phyloP scores from a whole-genome alignment of 1,140 invertebrate species.

The Wasmannia auropunctata region DNA sequence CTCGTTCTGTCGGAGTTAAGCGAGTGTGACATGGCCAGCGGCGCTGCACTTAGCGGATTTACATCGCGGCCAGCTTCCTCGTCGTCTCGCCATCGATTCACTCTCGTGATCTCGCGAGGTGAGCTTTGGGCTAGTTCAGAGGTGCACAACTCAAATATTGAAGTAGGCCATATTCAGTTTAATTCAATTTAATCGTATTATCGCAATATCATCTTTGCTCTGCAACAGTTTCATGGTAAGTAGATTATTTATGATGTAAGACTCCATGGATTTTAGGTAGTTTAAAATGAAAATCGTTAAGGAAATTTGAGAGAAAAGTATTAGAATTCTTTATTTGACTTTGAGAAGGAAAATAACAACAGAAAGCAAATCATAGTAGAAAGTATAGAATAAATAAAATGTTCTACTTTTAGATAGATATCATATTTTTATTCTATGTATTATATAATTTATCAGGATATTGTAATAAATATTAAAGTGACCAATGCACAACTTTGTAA shows the following conservation, averaged over 20 bases:
- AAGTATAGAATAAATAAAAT: not conserved
- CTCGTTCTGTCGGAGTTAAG: slow-evolving; percentile 55
- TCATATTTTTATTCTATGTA: not conserved
- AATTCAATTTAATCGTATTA: slow-evolving; percentile 28
- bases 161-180: slow-evolving; percentile 10
- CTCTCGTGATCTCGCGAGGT: slow-evolving; percentile 44
- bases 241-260: not conserved
- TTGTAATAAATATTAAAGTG: not conserved
- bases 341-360: not conserved
- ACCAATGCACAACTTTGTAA: not conserved
- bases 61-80: slow-evolving; percentile 52
- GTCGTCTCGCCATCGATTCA: slow-evolving; percentile 45
- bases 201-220: not conserved
- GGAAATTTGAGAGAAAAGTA: not conserved
- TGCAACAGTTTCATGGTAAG: not conserved
- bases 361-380: no score
- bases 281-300: not conserved
- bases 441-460: not conserved
- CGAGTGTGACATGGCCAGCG: slow-evolving; percentile 52
- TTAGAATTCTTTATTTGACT: not conserved
- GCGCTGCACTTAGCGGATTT: slow-evolving; percentile 55
- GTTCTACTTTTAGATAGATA: not conserved
- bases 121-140: slow-evolving; percentile 39
- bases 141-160: slow-evolving; percentile 43
- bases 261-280: not conserved